Percentiles rank a stretch among this genome's conserved stretches.
phyloP scores from a whole-genome alignment of 2,888 invertebrate species.

The Hyles lineata region DNA sequence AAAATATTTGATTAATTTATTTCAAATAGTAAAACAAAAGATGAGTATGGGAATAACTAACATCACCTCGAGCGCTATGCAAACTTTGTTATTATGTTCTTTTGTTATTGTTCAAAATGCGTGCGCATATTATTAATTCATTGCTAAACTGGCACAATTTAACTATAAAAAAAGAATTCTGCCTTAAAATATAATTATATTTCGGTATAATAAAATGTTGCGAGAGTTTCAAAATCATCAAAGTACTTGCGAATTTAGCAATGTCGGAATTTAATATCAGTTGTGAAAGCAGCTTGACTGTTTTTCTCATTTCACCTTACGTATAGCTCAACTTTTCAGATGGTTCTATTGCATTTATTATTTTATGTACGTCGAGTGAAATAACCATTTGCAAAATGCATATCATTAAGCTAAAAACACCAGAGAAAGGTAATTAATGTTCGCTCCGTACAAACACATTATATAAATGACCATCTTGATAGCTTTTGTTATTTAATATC shows the following conservation, averaged over 20 bases:
- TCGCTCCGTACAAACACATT: not conserved
- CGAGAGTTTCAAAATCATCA: not conserved
- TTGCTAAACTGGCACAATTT: too few species aligned
- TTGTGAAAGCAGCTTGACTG: constrained; percentile 1
- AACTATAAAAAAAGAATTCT: too few species aligned
- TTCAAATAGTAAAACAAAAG: not conserved
- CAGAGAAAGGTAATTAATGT: constrained; percentile 9
- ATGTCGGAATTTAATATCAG: constrained; percentile 3
- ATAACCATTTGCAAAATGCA: constrained; percentile 4
- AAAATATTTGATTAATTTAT: not conserved
- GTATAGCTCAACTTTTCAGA: constrained; percentile 6
- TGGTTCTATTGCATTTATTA: not conserved
- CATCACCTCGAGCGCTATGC: not conserved
- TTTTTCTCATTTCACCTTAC: constrained; percentile 1
- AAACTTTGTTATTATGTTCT: not conserved
- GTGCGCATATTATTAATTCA: too few species aligned
- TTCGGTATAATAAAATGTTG: not conserved
- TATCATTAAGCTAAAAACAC: constrained; percentile 1
- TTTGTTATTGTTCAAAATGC: not conserved
- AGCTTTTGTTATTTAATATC: not conserved
- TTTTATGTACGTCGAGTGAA: constrained; percentile 13
- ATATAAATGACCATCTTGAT: not conserved
- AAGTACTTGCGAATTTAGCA: not conserved
- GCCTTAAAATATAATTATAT: too few species aligned
- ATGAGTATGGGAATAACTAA: not conserved